Conservation (phyloP, 2,888 invertebrate genomes). For the Cheilosia impressa region DNA sequence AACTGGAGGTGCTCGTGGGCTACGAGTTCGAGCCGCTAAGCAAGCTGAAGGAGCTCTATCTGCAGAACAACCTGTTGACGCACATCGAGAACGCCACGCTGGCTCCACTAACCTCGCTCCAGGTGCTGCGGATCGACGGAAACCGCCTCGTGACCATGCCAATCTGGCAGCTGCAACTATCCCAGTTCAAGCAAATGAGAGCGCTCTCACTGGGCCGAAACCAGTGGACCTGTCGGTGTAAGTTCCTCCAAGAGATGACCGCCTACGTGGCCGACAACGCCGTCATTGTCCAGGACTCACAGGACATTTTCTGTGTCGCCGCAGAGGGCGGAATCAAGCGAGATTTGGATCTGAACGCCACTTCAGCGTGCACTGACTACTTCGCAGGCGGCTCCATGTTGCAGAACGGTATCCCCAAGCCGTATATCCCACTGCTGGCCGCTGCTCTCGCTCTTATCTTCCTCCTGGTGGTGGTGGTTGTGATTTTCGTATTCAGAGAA, state of each 20-base stretch:
- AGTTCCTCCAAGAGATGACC: constrained; percentile 93
- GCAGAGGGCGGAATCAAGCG: constrained; percentile 84
- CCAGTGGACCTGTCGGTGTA: constrained; percentile 95
- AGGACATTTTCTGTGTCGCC: constrained; percentile 90
- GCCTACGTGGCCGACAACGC: constrained; percentile 93
- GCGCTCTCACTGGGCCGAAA: constrained; percentile 88
- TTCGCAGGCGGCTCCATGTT: constrained; percentile 91
- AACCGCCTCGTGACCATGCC: constrained; percentile 92
- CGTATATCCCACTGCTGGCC: constrained; percentile 93
- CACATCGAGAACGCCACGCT: constrained; percentile 93
- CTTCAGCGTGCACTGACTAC: constrained; percentile 92
- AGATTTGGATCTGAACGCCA: constrained; percentile 92
- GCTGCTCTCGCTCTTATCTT: constrained; percentile 91
- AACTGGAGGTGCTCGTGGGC: constrained; percentile 90
- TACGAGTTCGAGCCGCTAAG: constrained; percentile 94
- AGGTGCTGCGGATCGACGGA: constrained; percentile 92
- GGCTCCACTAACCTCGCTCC: constrained; percentile 90
- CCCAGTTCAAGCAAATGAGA: constrained; percentile 83
- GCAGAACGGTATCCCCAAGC: constrained; percentile 91
- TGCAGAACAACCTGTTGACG: constrained; percentile 93
- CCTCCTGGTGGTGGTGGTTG: constrained; percentile 89
- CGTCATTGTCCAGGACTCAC: constrained; percentile 91
- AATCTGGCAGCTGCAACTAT: constrained; percentile 88
- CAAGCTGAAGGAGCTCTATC: constrained; percentile 91
- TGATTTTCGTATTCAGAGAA: constrained; percentile 93